phyloP scores from a whole-genome alignment of 2,888 invertebrate genomes.

The Thymelicus acteon region DNA sequence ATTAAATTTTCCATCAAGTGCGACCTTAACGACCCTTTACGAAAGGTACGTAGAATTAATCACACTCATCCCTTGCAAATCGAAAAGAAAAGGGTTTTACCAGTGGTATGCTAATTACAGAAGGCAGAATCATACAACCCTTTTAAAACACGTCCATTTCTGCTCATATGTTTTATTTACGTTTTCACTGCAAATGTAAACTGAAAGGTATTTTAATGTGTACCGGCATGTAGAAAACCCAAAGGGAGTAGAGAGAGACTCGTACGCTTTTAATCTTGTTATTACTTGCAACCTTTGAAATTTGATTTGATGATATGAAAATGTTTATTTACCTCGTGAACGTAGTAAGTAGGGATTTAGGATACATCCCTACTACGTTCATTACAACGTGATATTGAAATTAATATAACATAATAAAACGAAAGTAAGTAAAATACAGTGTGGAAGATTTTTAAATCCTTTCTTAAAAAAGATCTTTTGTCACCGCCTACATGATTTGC shows the following conservation, averaged over 20 bases:
- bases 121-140: conserved; percentile 61
- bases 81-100: conserved; percentile 63
- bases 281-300: conserved; percentile 20
- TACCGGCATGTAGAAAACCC: conserved; percentile 8
- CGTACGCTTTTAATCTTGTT: conserved; percentile 19
- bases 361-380: too few species aligned
- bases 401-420: too few species aligned
- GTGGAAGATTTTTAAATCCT: too few species aligned
- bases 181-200: conserved; percentile 34
- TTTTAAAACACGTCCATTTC: conserved; percentile 54
- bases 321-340: conserved; percentile 10
- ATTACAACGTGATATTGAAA: too few species aligned
- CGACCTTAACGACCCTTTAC: conserved; percentile 49
- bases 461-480: too few species aligned
- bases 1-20: conserved; percentile 32
- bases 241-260: not conserved
- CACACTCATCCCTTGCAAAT: conserved; percentile 57
- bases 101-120: conserved; percentile 66
- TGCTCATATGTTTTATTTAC: conserved; percentile 41
- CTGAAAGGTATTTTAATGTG: conserved; percentile 32
- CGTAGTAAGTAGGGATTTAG: not conserved
- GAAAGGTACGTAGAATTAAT: conserved; percentile 53
- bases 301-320: conserved; percentile 22
- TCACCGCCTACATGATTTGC: too few species aligned
- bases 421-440: too few species aligned